Evolutionary conservation across 2,797 vertebrate species (phyloP), one percentile per base, ranked within the genome.

Genomic region (Hyperoplus immaculatus): DNA sequence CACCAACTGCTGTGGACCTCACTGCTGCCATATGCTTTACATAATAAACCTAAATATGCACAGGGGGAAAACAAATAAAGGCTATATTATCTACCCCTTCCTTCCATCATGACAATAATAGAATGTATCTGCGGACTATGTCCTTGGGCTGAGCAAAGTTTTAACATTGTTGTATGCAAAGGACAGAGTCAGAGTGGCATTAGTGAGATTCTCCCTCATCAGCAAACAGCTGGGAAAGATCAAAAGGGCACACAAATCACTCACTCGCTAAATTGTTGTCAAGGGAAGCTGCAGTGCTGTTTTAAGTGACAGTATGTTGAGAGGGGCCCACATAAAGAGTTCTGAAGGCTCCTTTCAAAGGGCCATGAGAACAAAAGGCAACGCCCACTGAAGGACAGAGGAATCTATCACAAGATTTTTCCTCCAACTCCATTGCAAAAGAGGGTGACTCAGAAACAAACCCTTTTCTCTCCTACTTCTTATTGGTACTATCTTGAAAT

Each of bases 181-280:
- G 80, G 72, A 87, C 69, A 61, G 5, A 75, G 76, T 89, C 78
- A 77, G 51, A 85, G 59, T 63, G 70, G 69, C 80, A 85, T 88
- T 82, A 81, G 69, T 87, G 78, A 87, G 72, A 78, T 82, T 69
- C 65, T 61, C 71, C 74, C 88, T 89, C 82, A 90, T 93, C 90
- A 91, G 87, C 86, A 90, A 89, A 92, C 92, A 92, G 82, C 77
- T 82, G 69, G 70, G 72, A 67, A 67, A 62, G 42, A 84, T 78
- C 46, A 47, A 92, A 92, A 91, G 89, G 88, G 72, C 89, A 91
- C 77, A 74, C 85, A 84, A 81, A 90, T 92, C 89, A 90, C 82
- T 91, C 88, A 87, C 72, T 85, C 85, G 59, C 72, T 73, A 47
- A 54, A 74, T 66, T 83, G 62, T 86, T 83, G 87, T 88, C 82